phyloP scores from a whole-genome alignment of 2,888 invertebrate genomes.

The Synergus gifuensis region DNA sequence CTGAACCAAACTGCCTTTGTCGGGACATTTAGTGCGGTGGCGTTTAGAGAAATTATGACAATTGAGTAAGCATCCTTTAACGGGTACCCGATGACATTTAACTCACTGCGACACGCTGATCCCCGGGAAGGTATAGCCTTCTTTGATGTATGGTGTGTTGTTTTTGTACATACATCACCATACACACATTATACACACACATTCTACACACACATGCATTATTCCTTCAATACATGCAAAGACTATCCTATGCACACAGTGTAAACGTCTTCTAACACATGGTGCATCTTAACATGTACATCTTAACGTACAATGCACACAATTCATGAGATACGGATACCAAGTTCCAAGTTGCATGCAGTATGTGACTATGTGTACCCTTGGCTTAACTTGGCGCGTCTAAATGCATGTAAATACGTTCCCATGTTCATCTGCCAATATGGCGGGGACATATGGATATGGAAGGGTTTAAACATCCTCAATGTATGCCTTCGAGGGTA shows the following conservation, averaged over 20 bases:
- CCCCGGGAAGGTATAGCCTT: constrained; percentile 46
- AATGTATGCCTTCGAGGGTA: constrained; percentile 51
- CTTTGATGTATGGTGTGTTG: constrained; percentile 52
- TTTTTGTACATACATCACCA: constrained; percentile 55
- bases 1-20: neutral
- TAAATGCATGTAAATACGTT: constrained; percentile 53
- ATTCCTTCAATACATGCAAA: constrained; percentile 44
- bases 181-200: too few relatives aligned
- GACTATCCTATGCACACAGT: too few relatives aligned
- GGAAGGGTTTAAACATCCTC: neutral
- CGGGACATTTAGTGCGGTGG: neutral
- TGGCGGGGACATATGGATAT: constrained; percentile 7
- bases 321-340: neutral
- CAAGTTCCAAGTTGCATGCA: neutral
- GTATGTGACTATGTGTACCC: constrained; percentile 50
- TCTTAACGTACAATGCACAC: neutral
- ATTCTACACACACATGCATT: constrained; percentile 48
- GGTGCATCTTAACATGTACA: neutral
- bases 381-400: constrained; percentile 51
- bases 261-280: too few relatives aligned
- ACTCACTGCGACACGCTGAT: constrained; percentile 58
- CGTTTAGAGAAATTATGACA: constrained; percentile 49
- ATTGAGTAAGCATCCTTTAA: constrained; percentile 61
- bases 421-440: constrained; percentile 46
- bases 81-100: constrained; percentile 75